phyloP scores from a whole-genome alignment of 2,113 vertebrate genomes.

The Mustelus asterias region DNA sequence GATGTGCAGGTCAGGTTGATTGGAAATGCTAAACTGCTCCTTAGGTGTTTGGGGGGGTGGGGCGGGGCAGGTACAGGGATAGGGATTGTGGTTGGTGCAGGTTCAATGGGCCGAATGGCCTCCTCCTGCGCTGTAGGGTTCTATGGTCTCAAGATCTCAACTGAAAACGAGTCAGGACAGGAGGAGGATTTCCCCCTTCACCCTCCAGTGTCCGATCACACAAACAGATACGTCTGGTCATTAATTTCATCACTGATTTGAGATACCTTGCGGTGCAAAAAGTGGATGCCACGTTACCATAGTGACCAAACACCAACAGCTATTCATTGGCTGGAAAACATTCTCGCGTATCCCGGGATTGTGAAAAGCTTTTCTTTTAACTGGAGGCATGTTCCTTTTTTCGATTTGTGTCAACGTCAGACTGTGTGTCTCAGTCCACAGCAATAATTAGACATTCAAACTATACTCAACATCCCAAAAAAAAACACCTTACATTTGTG shows the following conservation, averaged over 20 bases:
- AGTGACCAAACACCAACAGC: not conserved
- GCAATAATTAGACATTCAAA: not conserved
- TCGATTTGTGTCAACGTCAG: not conserved
- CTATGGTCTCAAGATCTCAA: not conserved
- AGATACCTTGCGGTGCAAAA: not conserved
- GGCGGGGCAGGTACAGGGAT: too few species aligned
- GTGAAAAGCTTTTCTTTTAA: not conserved
- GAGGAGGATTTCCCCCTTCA: too few species aligned
- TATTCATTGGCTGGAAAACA: not conserved
- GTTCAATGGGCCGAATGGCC: too few species aligned
- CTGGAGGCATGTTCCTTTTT: not conserved
- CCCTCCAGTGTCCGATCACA: too few species aligned
- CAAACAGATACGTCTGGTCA: not conserved
- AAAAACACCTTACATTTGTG: too few species aligned
- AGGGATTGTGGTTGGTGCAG: too few species aligned
- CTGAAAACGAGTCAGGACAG: not conserved
- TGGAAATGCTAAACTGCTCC: too few species aligned
- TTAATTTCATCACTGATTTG: not conserved
- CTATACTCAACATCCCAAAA: not conserved
- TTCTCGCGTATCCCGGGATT: not conserved
- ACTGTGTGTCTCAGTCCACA: not conserved
- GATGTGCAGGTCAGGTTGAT: too few species aligned
- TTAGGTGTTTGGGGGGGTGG: too few species aligned
- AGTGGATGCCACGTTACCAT: not conserved
- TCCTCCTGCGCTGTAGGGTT: too few species aligned